phyloP scores from a whole-genome alignment of 2,113 vertebrate genomes.

The Amphiprion ocellaris region DNA sequence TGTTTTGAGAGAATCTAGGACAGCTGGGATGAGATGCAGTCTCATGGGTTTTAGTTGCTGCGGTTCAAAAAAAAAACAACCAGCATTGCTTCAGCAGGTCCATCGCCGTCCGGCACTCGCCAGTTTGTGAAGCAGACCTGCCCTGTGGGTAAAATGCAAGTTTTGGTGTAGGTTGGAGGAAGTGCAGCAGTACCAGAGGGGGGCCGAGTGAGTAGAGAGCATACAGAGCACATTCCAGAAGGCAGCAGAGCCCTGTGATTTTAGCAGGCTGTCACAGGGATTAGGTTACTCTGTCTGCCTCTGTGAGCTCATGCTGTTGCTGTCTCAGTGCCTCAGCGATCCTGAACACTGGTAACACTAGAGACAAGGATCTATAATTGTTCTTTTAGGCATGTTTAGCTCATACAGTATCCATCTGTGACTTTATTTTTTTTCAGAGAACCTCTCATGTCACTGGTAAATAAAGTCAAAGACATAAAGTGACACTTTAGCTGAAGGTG shows the following conservation, averaged over 20 bases:
- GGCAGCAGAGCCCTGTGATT: slow-evolving; percentile 81
- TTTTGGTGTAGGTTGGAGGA: slow-evolving; percentile 72
- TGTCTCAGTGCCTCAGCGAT: slow-evolving; percentile 67
- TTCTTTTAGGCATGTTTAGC: slow-evolving; percentile 27
- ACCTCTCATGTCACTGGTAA: background rate
- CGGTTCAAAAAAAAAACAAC: slow-evolving; percentile 29
- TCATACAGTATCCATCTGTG: slow-evolving; percentile 23
- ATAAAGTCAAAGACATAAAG: background rate
- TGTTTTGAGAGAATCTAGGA: slow-evolving; percentile 77
- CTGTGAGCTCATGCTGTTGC: slow-evolving; percentile 79
- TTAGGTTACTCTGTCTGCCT: slow-evolving; percentile 82
- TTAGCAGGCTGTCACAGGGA: slow-evolving; percentile 83
- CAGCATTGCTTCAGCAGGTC: background rate
- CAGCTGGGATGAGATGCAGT: slow-evolving; percentile 67
- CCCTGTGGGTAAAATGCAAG: slow-evolving; percentile 55
- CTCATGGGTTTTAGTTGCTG: slow-evolving; percentile 58
- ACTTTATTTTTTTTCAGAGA: slow-evolving; percentile 10
- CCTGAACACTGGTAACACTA: slow-evolving; percentile 37
- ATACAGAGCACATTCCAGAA: slow-evolving; percentile 82
- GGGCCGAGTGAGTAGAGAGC: slow-evolving; percentile 70
- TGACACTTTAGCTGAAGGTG: background rate
- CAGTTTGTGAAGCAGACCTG: slow-evolving; percentile 22
- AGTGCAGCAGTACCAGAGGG: slow-evolving; percentile 70
- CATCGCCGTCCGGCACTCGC: background rate
- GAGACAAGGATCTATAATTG: slow-evolving; percentile 34